Evolutionary conservation across 1,140 invertebrate genomes (phyloP).

Genomic region (Pseudomyrmex concolor): DNA sequence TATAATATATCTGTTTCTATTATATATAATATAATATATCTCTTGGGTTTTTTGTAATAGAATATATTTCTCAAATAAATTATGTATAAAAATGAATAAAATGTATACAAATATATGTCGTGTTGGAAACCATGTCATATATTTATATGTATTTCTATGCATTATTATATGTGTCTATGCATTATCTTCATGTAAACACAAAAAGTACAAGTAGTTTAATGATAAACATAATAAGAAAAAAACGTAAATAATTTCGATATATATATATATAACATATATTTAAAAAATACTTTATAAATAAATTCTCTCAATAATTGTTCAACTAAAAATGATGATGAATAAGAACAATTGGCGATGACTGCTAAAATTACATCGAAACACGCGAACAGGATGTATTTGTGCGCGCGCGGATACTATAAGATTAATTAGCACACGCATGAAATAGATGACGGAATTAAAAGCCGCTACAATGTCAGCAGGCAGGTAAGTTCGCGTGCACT

Average conservation of each 20-base stretch:
- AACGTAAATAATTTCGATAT: too few relatives aligned
- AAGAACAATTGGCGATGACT: slow-evolving; percentile 23
- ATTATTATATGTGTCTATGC: too few relatives aligned
- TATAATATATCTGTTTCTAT: background rate
- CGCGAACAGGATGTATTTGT: background rate
- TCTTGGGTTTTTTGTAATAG: background rate
- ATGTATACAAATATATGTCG: too few relatives aligned
- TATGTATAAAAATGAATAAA: background rate
- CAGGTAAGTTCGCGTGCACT: slow-evolving; percentile 43
- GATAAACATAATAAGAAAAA: too few relatives aligned
- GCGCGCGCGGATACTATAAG: slow-evolving; percentile 8
- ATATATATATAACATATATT: background rate
- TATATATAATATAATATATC: slow-evolving; percentile 12
- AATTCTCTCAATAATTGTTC: background rate
- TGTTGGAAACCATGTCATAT: too few relatives aligned
- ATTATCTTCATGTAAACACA: too few relatives aligned
- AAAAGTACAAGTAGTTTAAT: too few relatives aligned
- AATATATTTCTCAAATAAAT: background rate
- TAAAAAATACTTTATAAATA: background rate
- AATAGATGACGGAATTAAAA: slow-evolving; percentile 45
- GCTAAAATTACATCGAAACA: slow-evolving; percentile 20
- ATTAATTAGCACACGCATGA: slow-evolving; percentile 30
- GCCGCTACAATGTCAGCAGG: slow-evolving; percentile 28
- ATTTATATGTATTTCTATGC: too few relatives aligned
- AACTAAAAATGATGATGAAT: background rate